Evolutionary conservation across 2,797 vertebrate genomes (phyloP).

Genomic region (Dendrocincla tyrannina): DNA sequence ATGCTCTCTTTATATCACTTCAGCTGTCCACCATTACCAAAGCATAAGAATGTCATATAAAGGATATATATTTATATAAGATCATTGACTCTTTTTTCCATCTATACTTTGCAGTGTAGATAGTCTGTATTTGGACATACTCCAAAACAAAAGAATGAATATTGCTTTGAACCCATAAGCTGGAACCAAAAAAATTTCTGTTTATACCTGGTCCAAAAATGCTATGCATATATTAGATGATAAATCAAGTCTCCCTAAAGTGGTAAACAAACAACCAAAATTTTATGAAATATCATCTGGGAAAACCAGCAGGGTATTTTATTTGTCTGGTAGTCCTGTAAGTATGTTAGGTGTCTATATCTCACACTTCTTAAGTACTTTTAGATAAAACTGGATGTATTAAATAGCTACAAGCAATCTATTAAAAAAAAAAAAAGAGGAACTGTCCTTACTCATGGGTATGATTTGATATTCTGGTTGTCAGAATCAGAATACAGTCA

Average conservation of each 20-base stretch:
- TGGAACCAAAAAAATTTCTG: not conserved
- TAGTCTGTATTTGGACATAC: slow-evolving; percentile 13
- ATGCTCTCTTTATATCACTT: not conserved
- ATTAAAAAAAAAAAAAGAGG: not conserved
- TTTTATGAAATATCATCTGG: not conserved
- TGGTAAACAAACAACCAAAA: not conserved
- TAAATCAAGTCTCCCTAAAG: not conserved
- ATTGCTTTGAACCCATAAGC: not conserved
- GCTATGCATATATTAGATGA: not conserved
- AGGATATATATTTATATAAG: slow-evolving; percentile 3
- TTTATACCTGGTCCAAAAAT: not conserved
- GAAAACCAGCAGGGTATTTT: not conserved
- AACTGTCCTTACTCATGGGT: not conserved
- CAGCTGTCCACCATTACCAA: not conserved
- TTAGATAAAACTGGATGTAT: not conserved
- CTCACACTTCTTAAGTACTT: not conserved
- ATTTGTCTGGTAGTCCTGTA: not conserved
- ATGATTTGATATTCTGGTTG: not conserved
- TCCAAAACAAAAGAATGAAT: slow-evolving; percentile 31
- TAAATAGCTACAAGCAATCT: not conserved
- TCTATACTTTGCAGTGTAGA: not conserved
- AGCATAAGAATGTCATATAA: not conserved
- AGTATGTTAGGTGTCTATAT: not conserved
- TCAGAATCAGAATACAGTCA: not conserved
- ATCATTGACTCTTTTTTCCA: not conserved